Evolutionary conservation across 2,113 vertebrate species (phyloP).

Genomic region (Solea solea): DNA sequence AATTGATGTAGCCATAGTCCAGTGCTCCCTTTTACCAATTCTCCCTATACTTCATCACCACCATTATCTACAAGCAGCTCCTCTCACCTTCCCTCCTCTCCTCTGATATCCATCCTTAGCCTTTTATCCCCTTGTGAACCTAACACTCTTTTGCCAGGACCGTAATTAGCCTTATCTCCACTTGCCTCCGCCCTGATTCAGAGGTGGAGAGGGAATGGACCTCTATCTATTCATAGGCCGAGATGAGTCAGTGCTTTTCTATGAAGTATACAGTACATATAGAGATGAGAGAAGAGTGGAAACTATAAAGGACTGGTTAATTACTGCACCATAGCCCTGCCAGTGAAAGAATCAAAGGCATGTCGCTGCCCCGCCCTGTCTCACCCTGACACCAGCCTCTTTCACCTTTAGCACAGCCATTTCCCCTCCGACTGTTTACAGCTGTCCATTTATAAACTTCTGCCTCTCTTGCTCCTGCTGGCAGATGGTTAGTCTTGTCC

Average conservation of each 20-base stretch:
- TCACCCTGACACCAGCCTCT: slow-evolving; percentile 1
- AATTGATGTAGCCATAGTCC: not conserved
- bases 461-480: slow-evolving; percentile 10
- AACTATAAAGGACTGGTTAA: slow-evolving; percentile 17
- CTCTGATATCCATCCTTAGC: slow-evolving; percentile 14
- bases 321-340: slow-evolving; percentile 5
- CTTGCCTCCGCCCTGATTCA: slow-evolving; percentile 37
- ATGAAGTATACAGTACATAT: not conserved
- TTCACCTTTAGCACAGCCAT: slow-evolving; percentile 17
- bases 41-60: not conserved
- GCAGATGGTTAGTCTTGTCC: slow-evolving; percentile 15
- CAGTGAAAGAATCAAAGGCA: not conserved
- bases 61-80: slow-evolving; percentile 11
- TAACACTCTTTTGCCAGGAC: slow-evolving; percentile 33
- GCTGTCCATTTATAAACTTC: slow-evolving; percentile 15
- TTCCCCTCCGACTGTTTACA: slow-evolving; percentile 2
- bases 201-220: slow-evolving; percentile 38
- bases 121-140: slow-evolving; percentile 26
- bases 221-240: slow-evolving; percentile 60
- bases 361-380: not conserved
- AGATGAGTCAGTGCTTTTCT: slow-evolving; percentile 52
- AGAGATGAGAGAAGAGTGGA: not conserved
- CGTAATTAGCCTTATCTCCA: slow-evolving; percentile 59
- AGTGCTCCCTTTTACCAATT: slow-evolving; percentile 3
- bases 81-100: slow-evolving; percentile 1